A percentile compares a stretch with the other conserved stretches of the same genome.
phyloP scores from a whole-genome alignment of 2,888 invertebrate species.

The Exocentrus adspersus region DNA sequence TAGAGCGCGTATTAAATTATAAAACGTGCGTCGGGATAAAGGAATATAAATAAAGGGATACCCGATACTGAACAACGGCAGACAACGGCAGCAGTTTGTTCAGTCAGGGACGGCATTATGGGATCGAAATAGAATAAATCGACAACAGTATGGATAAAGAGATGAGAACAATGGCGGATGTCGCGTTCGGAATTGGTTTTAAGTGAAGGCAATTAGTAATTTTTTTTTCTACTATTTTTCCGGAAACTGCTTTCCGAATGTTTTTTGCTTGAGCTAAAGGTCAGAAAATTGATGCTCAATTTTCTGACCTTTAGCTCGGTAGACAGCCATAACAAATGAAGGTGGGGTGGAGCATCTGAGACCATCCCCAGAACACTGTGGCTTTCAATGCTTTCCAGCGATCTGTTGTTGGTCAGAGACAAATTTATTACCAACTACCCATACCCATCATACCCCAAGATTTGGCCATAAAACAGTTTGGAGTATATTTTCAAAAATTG shows the following conservation, averaged over 20 bases:
- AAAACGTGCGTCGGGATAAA: constrained; percentile 46
- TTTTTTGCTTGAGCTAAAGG: not conserved
- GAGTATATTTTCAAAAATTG: no score
- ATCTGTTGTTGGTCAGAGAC: no score
- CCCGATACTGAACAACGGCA: constrained; percentile 44
- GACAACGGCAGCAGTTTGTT: constrained; percentile 23
- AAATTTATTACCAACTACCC: no score
- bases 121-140: constrained; percentile 25
- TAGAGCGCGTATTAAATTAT: constrained; percentile 48
- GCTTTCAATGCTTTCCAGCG: no score
- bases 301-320: no score
- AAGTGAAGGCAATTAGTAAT: not conserved
- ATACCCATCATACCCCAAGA: no score
- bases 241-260: no score
- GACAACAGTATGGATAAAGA: constrained; percentile 10
- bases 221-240: not conserved
- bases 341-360: no score
- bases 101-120: constrained; percentile 21
- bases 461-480: no score
- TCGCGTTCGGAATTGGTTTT: constrained; percentile 2
- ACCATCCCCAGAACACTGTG: no score
- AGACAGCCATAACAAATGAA: no score
- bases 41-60: constrained; percentile 46
- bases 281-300: no score
- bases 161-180: constrained; percentile 14